A percentile compares a stretch with the other conserved stretches of the same genome.
Conservation (phyloP, 2,888 invertebrate genomes). For the Fissipunctia ypsillon region DNA sequence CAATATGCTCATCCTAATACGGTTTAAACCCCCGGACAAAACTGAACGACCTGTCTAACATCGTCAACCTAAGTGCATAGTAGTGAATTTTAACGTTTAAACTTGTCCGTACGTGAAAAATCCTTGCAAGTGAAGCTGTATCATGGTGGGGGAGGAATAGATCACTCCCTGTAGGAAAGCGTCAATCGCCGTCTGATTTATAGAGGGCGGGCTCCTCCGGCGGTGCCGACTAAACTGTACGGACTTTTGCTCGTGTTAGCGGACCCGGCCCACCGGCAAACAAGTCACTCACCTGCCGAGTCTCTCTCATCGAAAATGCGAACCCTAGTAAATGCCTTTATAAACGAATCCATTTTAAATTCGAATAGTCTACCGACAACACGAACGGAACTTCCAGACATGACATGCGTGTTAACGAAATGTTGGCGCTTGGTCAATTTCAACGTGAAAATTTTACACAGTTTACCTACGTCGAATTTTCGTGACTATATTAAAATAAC, state of each 20-base stretch:
- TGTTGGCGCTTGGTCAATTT: slow-evolving; percentile 86
- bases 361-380: slow-evolving; percentile 87
- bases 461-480: slow-evolving; percentile 75
- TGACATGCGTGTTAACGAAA: slow-evolving; percentile 89
- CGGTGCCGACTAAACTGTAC: slow-evolving; percentile 87
- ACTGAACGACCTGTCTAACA: slow-evolving; percentile 51
- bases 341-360: slow-evolving; percentile 89
- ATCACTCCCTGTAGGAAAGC: slow-evolving; percentile 90
- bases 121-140: slow-evolving; percentile 87
- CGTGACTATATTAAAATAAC: slow-evolving; percentile 77
- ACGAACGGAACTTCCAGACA: slow-evolving; percentile 87
- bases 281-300: slow-evolving; percentile 90
- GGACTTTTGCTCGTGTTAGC: slow-evolving; percentile 86
- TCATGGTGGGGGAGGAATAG: slow-evolving; percentile 87
- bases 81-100: slow-evolving; percentile 73
- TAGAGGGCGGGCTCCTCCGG: slow-evolving; percentile 82
- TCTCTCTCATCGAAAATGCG: slow-evolving; percentile 88
- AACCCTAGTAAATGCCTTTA: slow-evolving; percentile 87
- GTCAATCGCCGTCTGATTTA: slow-evolving; percentile 90
- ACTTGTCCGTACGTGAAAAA: slow-evolving; percentile 80
- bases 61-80: slow-evolving; percentile 64
- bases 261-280: slow-evolving; percentile 84
- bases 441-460: slow-evolving; percentile 77
- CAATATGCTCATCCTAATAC: slow-evolving; percentile 23
- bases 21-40: slow-evolving; percentile 28